These are phyloP conservation scores for Clivina fossor DNA, from an alignment of 2,888 invertebrate genomes.

Conservation along the genomic window DNA sequence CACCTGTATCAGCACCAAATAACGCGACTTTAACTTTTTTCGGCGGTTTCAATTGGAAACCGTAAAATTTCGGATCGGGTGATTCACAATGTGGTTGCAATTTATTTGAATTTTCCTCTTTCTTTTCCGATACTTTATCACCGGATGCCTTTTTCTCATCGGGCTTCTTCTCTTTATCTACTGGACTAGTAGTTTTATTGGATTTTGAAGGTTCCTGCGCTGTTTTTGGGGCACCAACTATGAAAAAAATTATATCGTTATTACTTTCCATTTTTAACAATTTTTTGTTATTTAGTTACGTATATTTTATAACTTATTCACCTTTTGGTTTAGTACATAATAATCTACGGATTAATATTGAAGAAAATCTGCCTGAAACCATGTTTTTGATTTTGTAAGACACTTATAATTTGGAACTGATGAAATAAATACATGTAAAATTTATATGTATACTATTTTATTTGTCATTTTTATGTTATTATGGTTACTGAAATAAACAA, in stretches of 20 bases:
- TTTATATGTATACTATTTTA: too few species aligned
- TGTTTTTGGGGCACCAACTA: neutral
- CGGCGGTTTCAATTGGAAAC: neutral
- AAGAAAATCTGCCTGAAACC: too few species aligned
- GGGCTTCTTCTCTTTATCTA: neutral
- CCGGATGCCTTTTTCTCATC: neutral
- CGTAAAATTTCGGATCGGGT: neutral
- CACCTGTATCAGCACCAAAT: conserved; percentile 57
- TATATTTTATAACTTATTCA: too few species aligned
- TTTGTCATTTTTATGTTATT: too few species aligned
- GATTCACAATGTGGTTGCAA: neutral
- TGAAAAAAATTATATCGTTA: neutral
- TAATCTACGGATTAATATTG: neutral
- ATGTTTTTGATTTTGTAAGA: too few species aligned
- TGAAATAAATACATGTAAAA: too few species aligned
- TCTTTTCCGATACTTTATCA: neutral
- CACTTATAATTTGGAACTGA: too few species aligned
- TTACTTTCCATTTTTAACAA: too few species aligned
- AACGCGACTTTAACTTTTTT: conserved; percentile 53
- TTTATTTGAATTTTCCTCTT: neutral
- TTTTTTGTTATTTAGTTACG: too few species aligned
- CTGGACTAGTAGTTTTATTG: neutral
- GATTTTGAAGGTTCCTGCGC: neutral
- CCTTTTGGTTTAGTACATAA: neutral
- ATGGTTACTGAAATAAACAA: too few species aligned